phyloP scores from a whole-genome alignment of 1,140 invertebrate genomes.

The Lasioglossum albipes region DNA sequence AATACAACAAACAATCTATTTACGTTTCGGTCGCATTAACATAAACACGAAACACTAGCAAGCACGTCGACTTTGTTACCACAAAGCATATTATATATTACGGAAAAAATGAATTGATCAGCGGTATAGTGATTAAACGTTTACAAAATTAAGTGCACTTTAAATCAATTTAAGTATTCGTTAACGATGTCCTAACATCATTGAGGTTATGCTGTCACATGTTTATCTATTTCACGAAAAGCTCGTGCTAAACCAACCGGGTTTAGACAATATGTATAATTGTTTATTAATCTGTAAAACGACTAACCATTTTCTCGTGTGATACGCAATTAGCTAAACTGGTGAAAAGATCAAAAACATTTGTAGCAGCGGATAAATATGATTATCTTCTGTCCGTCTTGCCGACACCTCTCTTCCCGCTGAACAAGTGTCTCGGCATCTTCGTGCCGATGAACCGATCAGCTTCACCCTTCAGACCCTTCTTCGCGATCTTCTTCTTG shows the following conservation, averaged over 20 bases:
- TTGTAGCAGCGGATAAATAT: background rate
- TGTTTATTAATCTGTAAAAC: background rate
- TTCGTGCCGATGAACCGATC: constrained; percentile 96
- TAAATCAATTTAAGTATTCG: too few species aligned
- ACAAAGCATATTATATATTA: too few species aligned
- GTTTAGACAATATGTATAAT: background rate
- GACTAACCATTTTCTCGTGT: constrained; percentile 47
- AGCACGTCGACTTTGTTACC: too few species aligned
- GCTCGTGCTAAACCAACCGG: background rate
- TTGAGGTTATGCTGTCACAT: constrained; percentile 78
- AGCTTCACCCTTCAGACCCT: constrained; percentile 96
- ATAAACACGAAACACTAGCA: too few species aligned
- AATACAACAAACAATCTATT: too few species aligned
- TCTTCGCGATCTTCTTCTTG: constrained; percentile 89
- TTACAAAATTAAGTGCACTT: too few species aligned
- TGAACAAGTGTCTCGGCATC: constrained; percentile 97
- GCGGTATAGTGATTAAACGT: too few species aligned
- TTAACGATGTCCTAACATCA: too few species aligned
- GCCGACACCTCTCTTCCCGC: constrained; percentile 94
- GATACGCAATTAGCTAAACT: background rate
- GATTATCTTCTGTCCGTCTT: constrained; percentile 94
- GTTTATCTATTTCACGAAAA: constrained; percentile 13
- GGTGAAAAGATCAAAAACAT: background rate
- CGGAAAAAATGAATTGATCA: too few species aligned
- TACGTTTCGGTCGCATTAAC: too few species aligned